A percentile compares a stretch with the other conserved stretches of the same genome.
phyloP scores from a whole-genome alignment of 2,888 invertebrate species.

The Sminthurides aquaticus region DNA sequence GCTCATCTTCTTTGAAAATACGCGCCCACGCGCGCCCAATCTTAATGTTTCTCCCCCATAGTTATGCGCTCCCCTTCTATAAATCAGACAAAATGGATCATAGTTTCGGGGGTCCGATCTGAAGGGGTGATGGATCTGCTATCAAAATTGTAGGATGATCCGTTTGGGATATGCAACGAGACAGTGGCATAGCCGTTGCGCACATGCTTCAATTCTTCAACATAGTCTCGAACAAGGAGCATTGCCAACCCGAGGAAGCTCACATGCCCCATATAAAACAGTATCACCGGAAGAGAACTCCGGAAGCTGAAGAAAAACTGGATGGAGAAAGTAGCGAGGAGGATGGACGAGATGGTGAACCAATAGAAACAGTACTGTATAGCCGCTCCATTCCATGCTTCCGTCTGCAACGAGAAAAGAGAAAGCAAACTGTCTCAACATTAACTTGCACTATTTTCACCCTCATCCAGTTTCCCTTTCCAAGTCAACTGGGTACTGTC shows the following conservation, averaged over 20 bases:
- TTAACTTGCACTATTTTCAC: too few relatives aligned
- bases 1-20: too few relatives aligned
- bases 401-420: constrained; percentile 1
- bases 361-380: constrained; percentile 17
- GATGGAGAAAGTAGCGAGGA: constrained; percentile 8
- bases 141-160: background rate
- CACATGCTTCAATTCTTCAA: constrained; percentile 8
- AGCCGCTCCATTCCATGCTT: background rate
- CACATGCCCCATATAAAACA: constrained; percentile 15
- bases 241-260: constrained; percentile 15
- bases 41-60: too few relatives aligned
- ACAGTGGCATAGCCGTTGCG: constrained; percentile 2
- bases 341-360: constrained; percentile 12
- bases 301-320: constrained; percentile 22
- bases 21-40: too few relatives aligned
- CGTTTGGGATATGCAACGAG: background rate
- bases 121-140: constrained; percentile 1
- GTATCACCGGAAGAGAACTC: constrained; percentile 10
- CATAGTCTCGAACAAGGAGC: constrained; percentile 8
- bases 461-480: too few relatives aligned
- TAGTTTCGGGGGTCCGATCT: background rate
- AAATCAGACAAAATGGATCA: background rate
- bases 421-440: too few relatives aligned
- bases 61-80: too few relatives aligned
- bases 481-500: too few relatives aligned